Evolutionary conservation across 2,113 vertebrate genomes (phyloP), one percentile per base, ranked within the genome.

Genomic region (Galeopterus variegatus): DNA sequence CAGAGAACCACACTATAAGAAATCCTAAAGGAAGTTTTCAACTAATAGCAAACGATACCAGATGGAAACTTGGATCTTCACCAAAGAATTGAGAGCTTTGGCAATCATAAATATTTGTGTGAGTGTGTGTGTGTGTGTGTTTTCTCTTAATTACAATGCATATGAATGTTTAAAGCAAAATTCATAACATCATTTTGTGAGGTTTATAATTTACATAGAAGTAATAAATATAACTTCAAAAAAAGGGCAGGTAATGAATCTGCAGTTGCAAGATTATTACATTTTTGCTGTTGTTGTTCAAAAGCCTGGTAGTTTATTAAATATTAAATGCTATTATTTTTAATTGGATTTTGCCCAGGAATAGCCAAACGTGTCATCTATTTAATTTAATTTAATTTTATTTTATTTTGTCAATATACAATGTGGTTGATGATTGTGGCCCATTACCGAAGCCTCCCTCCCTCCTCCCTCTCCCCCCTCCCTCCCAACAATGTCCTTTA

Each of bases 261-360:
- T 45, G 31, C 0, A n/a, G 28, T 77, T 64, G 58, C 5, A 76
- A 73, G 9, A 65, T 77, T 77, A 36, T 50, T 77, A 26, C 17
- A 64, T 64, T 64, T 36, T 77, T n/a, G n/a, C n/a, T n/a, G n/a
- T n/a, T n/a, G n/a, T n/a, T n/a, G 94, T 92, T 97, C 85, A 87
- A 93, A 93, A 90, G 81, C 41, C 41, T 79, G 91, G 95, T 93
- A 85, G n/a, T 80, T 97, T 97, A 97, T 96, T 96, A 95, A 98
- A 96, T 82, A 96, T 88, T 97, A 97, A 97, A 80, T 96, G 94
- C 73, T 90, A 97, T 89, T 87, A 94, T 85, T 90, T 95, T 95
- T 97, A 97, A 97, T 93, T 54, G 4, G 33, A 54, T 95, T 91
- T 94, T 69, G 58, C 65, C 70, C 62, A 91, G n/a, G 18, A 54